These are phyloP conservation scores for Mionectes macconnelli DNA, from an alignment of 2,113 vertebrate genomes.

Conservation along the genomic window DNA sequence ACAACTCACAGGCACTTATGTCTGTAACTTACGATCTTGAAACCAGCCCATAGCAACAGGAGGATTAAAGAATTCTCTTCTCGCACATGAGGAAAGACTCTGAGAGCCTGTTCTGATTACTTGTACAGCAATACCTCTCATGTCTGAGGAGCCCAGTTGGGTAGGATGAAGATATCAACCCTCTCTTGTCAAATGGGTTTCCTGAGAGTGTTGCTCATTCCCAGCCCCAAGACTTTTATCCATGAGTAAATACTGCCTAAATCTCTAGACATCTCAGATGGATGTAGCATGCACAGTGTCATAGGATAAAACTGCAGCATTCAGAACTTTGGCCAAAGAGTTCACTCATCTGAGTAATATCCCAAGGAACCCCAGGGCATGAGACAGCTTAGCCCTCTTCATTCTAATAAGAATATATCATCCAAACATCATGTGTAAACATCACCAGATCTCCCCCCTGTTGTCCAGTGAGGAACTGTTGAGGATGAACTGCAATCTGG, in stretches of 20 bases:
- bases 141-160: not conserved
- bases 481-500: not conserved
- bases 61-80: not conserved
- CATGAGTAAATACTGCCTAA: not conserved
- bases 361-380: not conserved
- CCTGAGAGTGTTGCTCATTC: not conserved
- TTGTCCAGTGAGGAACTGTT: not conserved
- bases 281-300: not conserved
- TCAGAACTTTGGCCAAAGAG: not conserved
- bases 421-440: accelerated
- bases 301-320: not conserved
- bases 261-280: not conserved
- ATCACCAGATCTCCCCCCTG: not conserved
- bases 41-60: not conserved
- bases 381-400: not conserved
- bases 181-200: not conserved
- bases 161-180: not conserved
- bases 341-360: not conserved
- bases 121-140: not conserved
- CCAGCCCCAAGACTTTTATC: not conserved
- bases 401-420: not conserved
- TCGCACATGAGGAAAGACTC: not conserved
- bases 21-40: not conserved
- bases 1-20: not conserved
- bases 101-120: not conserved